Base-by-base conservation (phyloP, 2,797 vertebrate genomes). In the Cyclopterus lumpus region DNA sequence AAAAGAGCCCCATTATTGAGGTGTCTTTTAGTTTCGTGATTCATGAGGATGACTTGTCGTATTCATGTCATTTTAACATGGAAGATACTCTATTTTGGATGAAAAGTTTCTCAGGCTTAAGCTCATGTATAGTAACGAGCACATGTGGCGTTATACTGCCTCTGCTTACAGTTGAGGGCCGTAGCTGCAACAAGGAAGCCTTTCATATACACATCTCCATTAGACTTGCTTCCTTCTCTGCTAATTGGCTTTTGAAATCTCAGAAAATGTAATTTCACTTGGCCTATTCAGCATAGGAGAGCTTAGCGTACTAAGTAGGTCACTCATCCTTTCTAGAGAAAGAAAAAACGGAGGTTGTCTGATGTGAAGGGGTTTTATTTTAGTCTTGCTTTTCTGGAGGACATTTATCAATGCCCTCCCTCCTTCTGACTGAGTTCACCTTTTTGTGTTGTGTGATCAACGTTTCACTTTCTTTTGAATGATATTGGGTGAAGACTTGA, bases 261-360 rank as follows among this genome's bases (percentile, higher is more conserved):
- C 85, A 91, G 87, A 91, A 89, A 90, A 92, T 89, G 85, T 84
- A 64, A 85, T 89, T 91, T 90, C 71, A 80, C 82, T 86, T 75
- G 64, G 84, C 86, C 88, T 84, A 85, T 89, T 75, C 85, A 90
- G 69, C 77, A 80, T 85, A 80, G 74, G 77, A 79, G 69, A 84
- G 86, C 83, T 91, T 87, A 85, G 91, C 63, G 63, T 77, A 48
- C 69, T 86, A 95, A 95, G 93, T 94, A 94, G 94, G 94, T 92
- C 93, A 92, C 62, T 88, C 77, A 81, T 91, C 85, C 83, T 86
- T 84, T 66, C 82, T 79, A 71, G 71, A 88, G 86, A 83, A 62
- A 70, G 53, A 69, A 71, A 55, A 84, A 90, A 90, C 83, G 63
- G 79, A 91, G 93, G 88, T 86, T 61, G 79, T 87, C 78, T 85